A percentile compares a stretch with the other conserved stretches of the same genome.
These are phyloP conservation scores for Auanema sp. DNA, from an alignment of 2,888 invertebrate species.

Conservation along the genomic window DNA sequence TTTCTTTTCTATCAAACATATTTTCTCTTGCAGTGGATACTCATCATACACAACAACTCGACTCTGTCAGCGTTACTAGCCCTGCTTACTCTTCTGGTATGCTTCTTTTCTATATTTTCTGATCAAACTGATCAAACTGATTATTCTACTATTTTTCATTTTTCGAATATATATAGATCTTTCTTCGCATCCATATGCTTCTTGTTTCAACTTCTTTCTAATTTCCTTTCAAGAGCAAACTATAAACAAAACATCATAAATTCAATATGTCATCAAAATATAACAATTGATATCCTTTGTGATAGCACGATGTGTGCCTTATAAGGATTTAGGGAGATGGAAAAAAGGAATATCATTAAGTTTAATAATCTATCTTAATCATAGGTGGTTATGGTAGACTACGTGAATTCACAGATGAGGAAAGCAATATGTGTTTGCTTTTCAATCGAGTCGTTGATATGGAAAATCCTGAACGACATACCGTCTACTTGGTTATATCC, in stretches of 20 bases:
- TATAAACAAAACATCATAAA: background rate
- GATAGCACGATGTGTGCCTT: too few relatives aligned
- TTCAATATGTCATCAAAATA: background rate
- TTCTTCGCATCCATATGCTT: background rate
- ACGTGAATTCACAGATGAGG: constrained; percentile 81
- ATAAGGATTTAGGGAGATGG: too few relatives aligned
- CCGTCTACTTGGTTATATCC: constrained; percentile 88
- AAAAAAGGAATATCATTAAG: too few relatives aligned
- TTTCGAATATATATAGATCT: background rate
- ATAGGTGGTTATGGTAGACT: constrained; percentile 72
- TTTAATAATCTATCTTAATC: too few relatives aligned
- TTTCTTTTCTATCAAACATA: too few relatives aligned
- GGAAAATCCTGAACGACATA: constrained; percentile 91
- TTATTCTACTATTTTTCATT: background rate
- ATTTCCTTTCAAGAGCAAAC: constrained; percentile 6
- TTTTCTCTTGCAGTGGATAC: too few relatives aligned
- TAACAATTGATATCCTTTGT: background rate
- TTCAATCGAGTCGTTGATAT: constrained; percentile 86
- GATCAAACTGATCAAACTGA: too few relatives aligned
- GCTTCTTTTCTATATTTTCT: background rate
- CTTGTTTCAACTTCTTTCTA: constrained; percentile 1
- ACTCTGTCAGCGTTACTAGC: constrained; percentile 11
- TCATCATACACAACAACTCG: too few relatives aligned
- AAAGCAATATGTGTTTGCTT: constrained; percentile 79
- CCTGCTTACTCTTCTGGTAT: constrained; percentile 24